These are phyloP conservation scores for Anas georgica DNA, from an alignment of 2,797 vertebrate species.

Conservation along the genomic window DNA sequence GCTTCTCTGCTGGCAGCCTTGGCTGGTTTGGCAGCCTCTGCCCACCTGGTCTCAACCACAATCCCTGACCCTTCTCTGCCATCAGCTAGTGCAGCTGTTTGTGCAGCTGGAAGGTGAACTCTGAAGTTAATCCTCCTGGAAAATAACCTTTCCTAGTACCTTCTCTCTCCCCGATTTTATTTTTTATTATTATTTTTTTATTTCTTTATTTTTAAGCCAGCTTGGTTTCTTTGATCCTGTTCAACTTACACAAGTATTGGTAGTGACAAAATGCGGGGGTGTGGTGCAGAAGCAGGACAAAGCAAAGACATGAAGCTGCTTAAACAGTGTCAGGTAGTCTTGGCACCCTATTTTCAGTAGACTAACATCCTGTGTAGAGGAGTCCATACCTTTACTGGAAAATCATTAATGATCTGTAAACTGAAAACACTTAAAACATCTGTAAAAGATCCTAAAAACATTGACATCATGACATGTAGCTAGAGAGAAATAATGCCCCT, in stretches of 20 bases:
- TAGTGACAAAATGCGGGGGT: not conserved
- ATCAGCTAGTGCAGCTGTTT: not conserved
- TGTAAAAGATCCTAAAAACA: not conserved
- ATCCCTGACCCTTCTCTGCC: not conserved
- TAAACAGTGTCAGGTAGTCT: not conserved
- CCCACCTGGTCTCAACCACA: too few species aligned
- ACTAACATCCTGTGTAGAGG: not conserved
- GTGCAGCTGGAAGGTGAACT: not conserved
- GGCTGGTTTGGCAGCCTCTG: not conserved
- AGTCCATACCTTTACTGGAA: not conserved
- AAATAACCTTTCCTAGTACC: not conserved
- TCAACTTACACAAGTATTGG: not conserved
- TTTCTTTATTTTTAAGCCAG: not conserved
- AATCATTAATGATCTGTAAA: not conserved
- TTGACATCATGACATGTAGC: rapidly evolving
- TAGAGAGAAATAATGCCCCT: not conserved
- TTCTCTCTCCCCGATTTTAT: not conserved
- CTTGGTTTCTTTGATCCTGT: not conserved
- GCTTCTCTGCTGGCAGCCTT: not conserved
- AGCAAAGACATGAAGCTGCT: not conserved
- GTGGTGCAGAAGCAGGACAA: not conserved
- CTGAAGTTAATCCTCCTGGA: not conserved
- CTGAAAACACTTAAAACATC: not conserved
- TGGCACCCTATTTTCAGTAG: not conserved
- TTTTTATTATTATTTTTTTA: too few species aligned